Conservation (phyloP, 2,888 invertebrate species). For the Epicampocera succincta region DNA sequence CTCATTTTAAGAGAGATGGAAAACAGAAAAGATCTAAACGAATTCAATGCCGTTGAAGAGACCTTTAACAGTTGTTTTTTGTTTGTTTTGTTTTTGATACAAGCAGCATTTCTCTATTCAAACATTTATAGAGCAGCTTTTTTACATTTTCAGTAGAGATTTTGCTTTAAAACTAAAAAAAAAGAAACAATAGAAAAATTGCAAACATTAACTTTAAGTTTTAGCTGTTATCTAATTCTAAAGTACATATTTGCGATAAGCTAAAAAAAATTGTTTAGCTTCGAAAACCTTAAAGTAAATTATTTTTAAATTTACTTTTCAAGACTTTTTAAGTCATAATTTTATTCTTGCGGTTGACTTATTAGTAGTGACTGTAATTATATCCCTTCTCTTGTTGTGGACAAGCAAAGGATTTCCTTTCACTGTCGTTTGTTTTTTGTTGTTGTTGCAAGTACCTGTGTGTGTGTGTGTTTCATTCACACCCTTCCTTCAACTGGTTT, state of each 20-base stretch:
- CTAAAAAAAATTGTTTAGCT: too few relatives aligned
- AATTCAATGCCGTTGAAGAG: slow-evolving; percentile 13
- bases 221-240: too few relatives aligned
- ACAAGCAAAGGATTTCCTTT: slow-evolving; percentile 62
- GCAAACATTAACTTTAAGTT: slow-evolving; percentile 31
- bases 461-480: slow-evolving; percentile 31
- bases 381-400: slow-evolving; percentile 45
- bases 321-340: not conserved
- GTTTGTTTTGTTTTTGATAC: not conserved
- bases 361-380: slow-evolving; percentile 34
- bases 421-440: slow-evolving; percentile 34
- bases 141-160: too few relatives aligned
- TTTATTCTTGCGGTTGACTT: not conserved
- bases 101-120: not conserved
- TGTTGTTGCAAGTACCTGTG: not conserved
- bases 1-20: slow-evolving; percentile 26
- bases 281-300: not conserved
- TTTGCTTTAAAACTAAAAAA: too few relatives aligned
- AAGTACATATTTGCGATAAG: too few relatives aligned
- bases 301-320: not conserved
- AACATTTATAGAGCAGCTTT: not conserved
- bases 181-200: not conserved
- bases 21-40: not conserved
- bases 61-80: not conserved
- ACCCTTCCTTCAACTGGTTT: slow-evolving; percentile 9